Evolutionary conservation across 2,797 vertebrate species (phyloP).

Genomic region (Leucoraja ocellata): DNA sequence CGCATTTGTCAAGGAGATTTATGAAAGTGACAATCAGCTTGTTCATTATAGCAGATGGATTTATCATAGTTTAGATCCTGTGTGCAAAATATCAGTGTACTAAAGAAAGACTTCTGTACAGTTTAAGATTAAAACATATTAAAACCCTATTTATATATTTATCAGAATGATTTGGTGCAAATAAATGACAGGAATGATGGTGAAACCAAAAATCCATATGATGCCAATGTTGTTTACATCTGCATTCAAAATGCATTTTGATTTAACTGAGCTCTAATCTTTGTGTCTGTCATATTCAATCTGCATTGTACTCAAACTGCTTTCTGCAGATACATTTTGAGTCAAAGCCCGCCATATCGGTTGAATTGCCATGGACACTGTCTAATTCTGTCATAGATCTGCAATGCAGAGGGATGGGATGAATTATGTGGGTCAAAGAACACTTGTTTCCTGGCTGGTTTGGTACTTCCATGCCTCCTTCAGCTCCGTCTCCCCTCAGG

Average conservation of each 20-base stretch:
- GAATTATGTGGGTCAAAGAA: neutral
- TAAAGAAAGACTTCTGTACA: neutral
- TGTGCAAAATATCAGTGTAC: neutral
- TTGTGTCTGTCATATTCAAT: neutral
- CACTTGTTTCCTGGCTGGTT: neutral
- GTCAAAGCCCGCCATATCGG: neutral
- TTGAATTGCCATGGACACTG: neutral
- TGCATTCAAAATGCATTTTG: neutral
- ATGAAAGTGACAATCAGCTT: neutral
- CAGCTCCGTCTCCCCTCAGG: neutral
- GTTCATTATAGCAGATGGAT: neutral
- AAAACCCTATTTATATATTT: conserved; percentile 6
- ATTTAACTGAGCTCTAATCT: neutral
- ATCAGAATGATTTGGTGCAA: neutral
- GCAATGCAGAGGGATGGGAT: neutral
- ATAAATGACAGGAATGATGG: neutral
- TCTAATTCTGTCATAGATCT: neutral
- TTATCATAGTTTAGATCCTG: neutral
- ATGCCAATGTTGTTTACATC: neutral
- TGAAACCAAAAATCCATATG: neutral
- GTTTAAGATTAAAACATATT: neutral
- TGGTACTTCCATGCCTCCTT: neutral
- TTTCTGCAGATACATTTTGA: neutral
- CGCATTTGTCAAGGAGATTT: neutral
- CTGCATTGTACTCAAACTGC: neutral